A percentile compares a stretch with the other conserved stretches of the same genome.
Evolutionary conservation across 2,797 vertebrate species (phyloP).

Genomic region (Alca torda): DNA sequence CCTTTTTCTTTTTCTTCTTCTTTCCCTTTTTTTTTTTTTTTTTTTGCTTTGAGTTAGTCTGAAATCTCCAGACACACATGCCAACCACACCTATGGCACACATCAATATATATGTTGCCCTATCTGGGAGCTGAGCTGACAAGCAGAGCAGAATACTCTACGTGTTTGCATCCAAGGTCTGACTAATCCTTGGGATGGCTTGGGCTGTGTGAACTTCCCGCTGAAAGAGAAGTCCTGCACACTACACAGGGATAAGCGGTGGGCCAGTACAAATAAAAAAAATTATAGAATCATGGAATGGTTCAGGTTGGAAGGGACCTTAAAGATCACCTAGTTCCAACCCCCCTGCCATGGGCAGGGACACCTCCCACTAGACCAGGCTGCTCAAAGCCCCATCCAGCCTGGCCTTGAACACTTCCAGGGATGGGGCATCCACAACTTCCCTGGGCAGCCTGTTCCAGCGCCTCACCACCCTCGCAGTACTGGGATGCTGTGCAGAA

Average conservation of each 20-base stretch:
- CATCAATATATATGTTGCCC: background rate
- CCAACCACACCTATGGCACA: background rate
- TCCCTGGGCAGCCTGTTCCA: no score
- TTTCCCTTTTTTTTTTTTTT: background rate
- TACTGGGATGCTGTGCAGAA: background rate
- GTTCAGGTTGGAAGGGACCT: no score
- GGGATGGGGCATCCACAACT: no score
- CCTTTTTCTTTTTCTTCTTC: background rate
- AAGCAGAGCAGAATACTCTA: background rate
- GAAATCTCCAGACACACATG: background rate
- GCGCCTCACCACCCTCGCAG: no score
- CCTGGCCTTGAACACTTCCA: no score
- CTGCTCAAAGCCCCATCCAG: no score
- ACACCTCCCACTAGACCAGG: no score
- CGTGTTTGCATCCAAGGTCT: background rate
- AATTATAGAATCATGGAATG: no score
- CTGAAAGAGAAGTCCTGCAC: background rate
- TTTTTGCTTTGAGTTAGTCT: background rate
- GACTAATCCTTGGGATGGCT: background rate
- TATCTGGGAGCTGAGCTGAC: background rate
- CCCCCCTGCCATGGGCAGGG: no score
- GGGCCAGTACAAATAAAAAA: background rate
- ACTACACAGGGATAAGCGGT: background rate
- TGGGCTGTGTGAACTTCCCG: background rate
- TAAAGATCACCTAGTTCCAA: no score